Conservation (phyloP, 2,888 invertebrate genomes). For the Drosophila siamana region DNA sequence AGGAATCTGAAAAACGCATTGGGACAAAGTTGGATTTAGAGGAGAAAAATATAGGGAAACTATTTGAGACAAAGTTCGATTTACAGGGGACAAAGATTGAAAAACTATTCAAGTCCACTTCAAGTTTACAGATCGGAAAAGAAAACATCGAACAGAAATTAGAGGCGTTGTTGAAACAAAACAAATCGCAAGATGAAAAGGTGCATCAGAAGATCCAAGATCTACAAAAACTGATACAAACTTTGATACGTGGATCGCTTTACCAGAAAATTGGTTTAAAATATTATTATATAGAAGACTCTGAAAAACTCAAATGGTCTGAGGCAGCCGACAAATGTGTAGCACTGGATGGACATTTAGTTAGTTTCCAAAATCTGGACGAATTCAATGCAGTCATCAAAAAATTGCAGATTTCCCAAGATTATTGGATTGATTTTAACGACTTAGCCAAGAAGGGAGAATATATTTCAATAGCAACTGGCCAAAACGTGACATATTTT, state of each 20-base stretch:
- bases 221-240: background rate
- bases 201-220: background rate
- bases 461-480: conserved; percentile 5
- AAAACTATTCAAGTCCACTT: no score
- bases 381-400: conserved; percentile 3
- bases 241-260: background rate
- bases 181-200: background rate
- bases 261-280: conserved; percentile 6
- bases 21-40: no score
- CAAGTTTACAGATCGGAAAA: no score
- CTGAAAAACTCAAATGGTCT: background rate
- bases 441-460: conserved; percentile 7
- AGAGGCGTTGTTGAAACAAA: background rate
- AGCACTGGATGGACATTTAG: conserved; percentile 1
- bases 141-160: no score
- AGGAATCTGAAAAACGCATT: background rate
- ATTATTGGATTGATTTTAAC: conserved; percentile 19
- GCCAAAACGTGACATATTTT: background rate
- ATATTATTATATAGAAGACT: conserved; percentile 13
- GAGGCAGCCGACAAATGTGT: conserved; percentile 9
- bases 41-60: no score
- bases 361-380: background rate
- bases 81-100: no score
- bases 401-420: background rate
- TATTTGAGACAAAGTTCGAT: no score